Conservation (phyloP, 2,888 invertebrate genomes). For the Morinoia aosen region DNA sequence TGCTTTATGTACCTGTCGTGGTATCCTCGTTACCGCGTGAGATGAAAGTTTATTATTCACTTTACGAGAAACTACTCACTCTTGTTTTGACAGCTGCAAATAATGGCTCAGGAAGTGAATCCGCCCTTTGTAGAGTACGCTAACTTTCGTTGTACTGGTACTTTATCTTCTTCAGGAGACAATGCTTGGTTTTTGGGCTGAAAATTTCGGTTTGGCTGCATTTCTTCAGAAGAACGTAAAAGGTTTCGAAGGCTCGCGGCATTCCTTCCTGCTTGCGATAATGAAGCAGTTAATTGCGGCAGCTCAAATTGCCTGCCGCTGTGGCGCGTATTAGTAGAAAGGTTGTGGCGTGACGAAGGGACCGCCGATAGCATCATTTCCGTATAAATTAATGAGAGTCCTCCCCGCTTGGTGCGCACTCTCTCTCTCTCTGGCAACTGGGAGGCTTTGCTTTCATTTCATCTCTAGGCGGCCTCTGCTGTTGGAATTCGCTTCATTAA, state of each 20-base stretch:
- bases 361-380: neutral
- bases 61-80: neutral
- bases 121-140: neutral
- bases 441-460: neutral
- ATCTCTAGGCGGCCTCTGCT: neutral
- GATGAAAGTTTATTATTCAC: no score
- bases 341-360: neutral
- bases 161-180: neutral
- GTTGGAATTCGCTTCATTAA: neutral
- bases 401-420: neutral
- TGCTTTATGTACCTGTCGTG: no score
- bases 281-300: neutral
- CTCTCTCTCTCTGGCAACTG: constrained; percentile 1
- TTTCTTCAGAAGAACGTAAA: neutral
- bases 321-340: neutral
- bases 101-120: neutral
- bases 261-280: neutral
- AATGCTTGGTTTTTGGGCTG: neutral
- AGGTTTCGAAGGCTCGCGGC: neutral
- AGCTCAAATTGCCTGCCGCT: neutral
- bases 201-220: neutral
- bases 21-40: no score
- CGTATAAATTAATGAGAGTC: neutral
- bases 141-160: neutral
- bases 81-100: neutral